Base-by-base conservation (phyloP, 1,140 invertebrate species). In the Pseudomyrmex dendroicus region DNA sequence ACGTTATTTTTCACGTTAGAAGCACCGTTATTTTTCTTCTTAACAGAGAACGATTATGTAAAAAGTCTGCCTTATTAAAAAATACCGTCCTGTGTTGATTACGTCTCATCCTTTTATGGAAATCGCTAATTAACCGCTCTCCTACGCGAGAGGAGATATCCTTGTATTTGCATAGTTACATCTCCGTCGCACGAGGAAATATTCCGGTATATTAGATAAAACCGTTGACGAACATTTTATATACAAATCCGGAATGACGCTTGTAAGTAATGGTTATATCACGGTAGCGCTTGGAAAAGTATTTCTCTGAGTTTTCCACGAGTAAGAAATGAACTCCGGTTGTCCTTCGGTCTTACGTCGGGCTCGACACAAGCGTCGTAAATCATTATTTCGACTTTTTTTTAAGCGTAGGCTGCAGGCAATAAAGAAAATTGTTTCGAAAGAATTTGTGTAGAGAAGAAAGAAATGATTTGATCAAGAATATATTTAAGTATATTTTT, bases 1-100 rank as follows among this genome's bases (percentile, higher is more conserved):
- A 72, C 64, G 66, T 48, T 44, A 52, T 8, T 22, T 76, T 76
- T 66, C 59, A 15, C 48, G 52, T 78, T 78, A 70, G 35, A 80
- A 80, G 44, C 8, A 72, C 54, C 54, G 64, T 70, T 59, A 78
- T 54, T 70, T 59, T 13, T 59, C 20, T 57, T 67, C 15, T 17
- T 59, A 61, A 70, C 54, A 78, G 48, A 57, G 56, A 72, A 72
- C 76, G 12, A 15, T 80, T 59, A 80, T 59, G 76, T 80, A 80
- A 80, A 80, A 57, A 80, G 9, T 67, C 15, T 20, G 66, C n/a
- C 20, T 70, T 20, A 72, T 80, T 80, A 72, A 12, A 72, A 13
- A 44, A 35, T 63, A 76, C 57, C 20, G 7, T 59, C 44, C 25
- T 35, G 76, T 25, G 35, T 52, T 12, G 22, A 61, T 59, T 22